A percentile compares a stretch with the other conserved stretches of the same genome.
phyloP scores from a whole-genome alignment of 30 jellyfish, hydroid and myxozoan genomes.

The Aurelia aurita region DNA sequence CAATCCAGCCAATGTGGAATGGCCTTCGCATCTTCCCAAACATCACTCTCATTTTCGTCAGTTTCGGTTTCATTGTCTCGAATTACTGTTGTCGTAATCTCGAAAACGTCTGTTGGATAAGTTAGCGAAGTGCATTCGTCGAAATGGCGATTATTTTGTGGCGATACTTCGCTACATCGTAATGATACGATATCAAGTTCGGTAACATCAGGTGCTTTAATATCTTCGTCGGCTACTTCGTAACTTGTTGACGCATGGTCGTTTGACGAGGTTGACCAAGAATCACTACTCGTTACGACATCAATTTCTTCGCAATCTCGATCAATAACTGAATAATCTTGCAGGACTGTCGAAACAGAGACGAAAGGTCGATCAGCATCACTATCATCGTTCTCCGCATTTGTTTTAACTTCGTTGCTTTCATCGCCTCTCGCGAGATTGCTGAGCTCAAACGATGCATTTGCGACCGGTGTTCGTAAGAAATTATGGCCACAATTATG shows the following conservation, averaged over 20 bases:
- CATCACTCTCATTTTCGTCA: conserved; percentile 79
- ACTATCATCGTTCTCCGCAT: conserved; percentile 4
- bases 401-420: neutral
- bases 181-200: conserved; percentile 87
- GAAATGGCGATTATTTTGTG: conserved; percentile 24
- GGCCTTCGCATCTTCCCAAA: conserved; percentile 99
- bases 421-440: conserved; percentile 1
- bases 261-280: neutral
- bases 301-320: conserved; percentile 87
- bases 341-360: conserved; percentile 77
- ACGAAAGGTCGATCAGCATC: conserved; percentile 52
- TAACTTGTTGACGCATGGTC: conserved; percentile 14
- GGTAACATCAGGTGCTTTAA: conserved; percentile 16
- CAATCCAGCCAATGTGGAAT: conserved; percentile 98
- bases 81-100: conserved; percentile 77
- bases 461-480: conserved; percentile 76
- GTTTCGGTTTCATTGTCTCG: conserved; percentile 87
- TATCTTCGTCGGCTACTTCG: conserved; percentile 24
- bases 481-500: conserved; percentile 63
- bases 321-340: conserved; percentile 65
- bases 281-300: neutral
- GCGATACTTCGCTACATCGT: conserved; percentile 81
- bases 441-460: conserved; percentile 72
- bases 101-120: conserved; percentile 82
- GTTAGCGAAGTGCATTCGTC: conserved; percentile 74